A percentile compares a stretch with the other conserved stretches of the same genome.
Conservation (phyloP, 2,888 invertebrate species). For the Nebria brevicollis region DNA sequence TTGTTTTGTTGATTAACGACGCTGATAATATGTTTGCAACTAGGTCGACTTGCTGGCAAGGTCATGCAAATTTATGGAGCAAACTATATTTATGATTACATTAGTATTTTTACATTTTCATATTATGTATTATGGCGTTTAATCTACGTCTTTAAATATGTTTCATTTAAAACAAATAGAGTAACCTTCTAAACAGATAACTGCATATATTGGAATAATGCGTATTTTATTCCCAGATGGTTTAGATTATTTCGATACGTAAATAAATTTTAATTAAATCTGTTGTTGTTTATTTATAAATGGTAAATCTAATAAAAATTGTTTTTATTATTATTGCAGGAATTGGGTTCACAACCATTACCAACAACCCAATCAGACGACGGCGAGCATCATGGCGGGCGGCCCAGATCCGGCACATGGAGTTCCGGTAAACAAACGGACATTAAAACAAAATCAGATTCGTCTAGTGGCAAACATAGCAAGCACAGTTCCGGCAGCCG, state of each 20-base stretch:
- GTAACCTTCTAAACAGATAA: neutral
- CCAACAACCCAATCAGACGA: slow-evolving; percentile 67
- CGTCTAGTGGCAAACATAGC: slow-evolving; percentile 14
- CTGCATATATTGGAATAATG: neutral
- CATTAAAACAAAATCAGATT: slow-evolving; percentile 36
- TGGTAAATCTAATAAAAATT: neutral
- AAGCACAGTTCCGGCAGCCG: slow-evolving; percentile 59
- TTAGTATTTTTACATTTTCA: neutral
- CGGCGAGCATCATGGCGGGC: slow-evolving; percentile 60
- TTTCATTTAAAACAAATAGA: neutral
- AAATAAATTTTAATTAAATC: too few relatives aligned
- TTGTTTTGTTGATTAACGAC: slow-evolving; percentile 9
- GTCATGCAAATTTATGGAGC: slow-evolving; percentile 17
- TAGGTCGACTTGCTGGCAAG: slow-evolving; percentile 21
- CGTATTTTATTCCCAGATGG: neutral
- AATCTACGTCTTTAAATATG: neutral
- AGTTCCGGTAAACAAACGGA: slow-evolving; percentile 60
- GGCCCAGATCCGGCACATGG: slow-evolving; percentile 75
- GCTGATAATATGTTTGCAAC: slow-evolving; percentile 25
- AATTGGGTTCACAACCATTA: slow-evolving; percentile 72
- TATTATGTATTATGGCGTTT: neutral
- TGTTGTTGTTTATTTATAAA: neutral
- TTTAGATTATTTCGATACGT: too few relatives aligned
- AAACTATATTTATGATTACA: neutral
- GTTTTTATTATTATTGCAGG: slow-evolving; percentile 59